Evolutionary conservation across 2,797 vertebrate species (phyloP).

Genomic region (Bucorvus abyssinicus): DNA sequence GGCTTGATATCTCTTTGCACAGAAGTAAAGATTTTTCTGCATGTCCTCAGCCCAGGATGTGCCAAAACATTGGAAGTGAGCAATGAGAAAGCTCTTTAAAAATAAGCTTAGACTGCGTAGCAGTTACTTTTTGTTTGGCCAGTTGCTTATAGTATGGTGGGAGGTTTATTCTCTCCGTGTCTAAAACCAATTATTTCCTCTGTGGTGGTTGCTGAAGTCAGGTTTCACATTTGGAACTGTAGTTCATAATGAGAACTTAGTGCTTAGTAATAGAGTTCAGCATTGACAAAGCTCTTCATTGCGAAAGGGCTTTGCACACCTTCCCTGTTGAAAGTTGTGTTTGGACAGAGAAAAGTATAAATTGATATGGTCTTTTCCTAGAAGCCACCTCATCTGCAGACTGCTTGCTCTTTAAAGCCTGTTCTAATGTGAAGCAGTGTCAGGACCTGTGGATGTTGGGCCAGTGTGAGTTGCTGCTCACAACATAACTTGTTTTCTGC

Average conservation of each 20-base stretch:
- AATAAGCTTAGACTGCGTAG: neutral
- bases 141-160: neutral
- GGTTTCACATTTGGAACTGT: neutral
- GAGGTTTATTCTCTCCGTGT: neutral
- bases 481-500: neutral
- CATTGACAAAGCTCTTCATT: neutral
- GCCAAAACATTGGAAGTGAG: neutral
- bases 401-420: neutral
- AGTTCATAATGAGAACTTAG: neutral
- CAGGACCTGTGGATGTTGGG: neutral
- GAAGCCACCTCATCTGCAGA: neutral
- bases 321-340: neutral
- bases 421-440: neutral
- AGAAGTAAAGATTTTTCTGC: neutral
- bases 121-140: neutral
- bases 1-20: neutral
- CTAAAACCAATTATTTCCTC: neutral
- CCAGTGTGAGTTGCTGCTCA: neutral
- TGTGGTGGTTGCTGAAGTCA: neutral
- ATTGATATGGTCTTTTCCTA: neutral
- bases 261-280: neutral
- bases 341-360: neutral
- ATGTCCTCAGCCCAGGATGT: neutral
- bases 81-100: neutral
- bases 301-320: neutral